phyloP scores from a whole-genome alignment of 2,113 vertebrate genomes.

The Speoplatyrhinus poulsoni region DNA sequence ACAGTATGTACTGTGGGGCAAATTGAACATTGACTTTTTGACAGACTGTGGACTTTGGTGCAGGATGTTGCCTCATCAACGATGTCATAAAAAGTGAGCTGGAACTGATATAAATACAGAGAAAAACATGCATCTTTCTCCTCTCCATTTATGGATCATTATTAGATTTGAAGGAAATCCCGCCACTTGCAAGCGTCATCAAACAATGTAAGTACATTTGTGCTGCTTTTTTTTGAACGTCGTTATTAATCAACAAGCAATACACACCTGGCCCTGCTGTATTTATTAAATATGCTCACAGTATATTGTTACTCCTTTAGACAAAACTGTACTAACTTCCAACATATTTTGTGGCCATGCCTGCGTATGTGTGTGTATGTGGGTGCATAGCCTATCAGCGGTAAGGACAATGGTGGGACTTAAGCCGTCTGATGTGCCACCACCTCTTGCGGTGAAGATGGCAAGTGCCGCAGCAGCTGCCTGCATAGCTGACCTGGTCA shows the following conservation, averaged over 20 bases:
- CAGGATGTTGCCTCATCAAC: slow-evolving; percentile 65
- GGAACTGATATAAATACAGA: slow-evolving; percentile 62
- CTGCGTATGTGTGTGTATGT: slow-evolving; percentile 9
- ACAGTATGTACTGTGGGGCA: slow-evolving; percentile 7
- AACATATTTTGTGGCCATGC: not conserved
- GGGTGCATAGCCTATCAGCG: slow-evolving; percentile 13
- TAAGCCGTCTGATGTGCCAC: slow-evolving; percentile 77
- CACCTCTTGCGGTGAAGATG: slow-evolving; percentile 81
- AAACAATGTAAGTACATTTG: slow-evolving; percentile 53
- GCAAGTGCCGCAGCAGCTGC: slow-evolving; percentile 81
- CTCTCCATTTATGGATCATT: slow-evolving; percentile 53
- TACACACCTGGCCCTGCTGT: not conserved
- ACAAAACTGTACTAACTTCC: too few relatives aligned
- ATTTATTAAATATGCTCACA: not conserved
- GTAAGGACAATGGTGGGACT: slow-evolving; percentile 77
- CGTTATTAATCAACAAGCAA: not conserved
- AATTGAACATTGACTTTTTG: slow-evolving; percentile 75
- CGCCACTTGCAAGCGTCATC: not conserved
- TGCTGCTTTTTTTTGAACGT: not conserved
- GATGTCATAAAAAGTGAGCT: slow-evolving; percentile 55
- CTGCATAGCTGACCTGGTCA: slow-evolving; percentile 83
- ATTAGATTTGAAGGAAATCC: slow-evolving; percentile 33
- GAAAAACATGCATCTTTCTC: slow-evolving; percentile 35
- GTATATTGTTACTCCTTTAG: not conserved
- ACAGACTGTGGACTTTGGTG: slow-evolving; percentile 75